phyloP scores from a whole-genome alignment of 2,113 vertebrate species.

The Micronycteris hirsuta region DNA sequence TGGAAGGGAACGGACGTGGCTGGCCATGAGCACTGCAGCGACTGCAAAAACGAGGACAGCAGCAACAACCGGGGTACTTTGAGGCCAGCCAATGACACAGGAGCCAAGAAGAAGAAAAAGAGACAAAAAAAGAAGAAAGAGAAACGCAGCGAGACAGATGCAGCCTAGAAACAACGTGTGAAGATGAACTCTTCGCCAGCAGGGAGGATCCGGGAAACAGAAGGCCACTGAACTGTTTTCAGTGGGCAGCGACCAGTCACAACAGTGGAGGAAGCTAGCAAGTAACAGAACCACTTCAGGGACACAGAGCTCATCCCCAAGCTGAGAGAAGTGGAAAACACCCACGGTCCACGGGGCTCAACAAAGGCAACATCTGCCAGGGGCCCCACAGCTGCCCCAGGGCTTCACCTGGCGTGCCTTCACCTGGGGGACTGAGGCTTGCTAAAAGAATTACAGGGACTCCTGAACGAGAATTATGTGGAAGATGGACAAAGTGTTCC shows the following conservation, averaged over 20 bases:
- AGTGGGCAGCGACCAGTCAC: slow-evolving; percentile 95
- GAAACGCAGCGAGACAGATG: slow-evolving; percentile 88
- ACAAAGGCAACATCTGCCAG: not conserved
- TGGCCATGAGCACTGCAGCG: not conserved
- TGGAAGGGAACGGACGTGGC: not conserved
- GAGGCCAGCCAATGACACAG: slow-evolving; percentile 89
- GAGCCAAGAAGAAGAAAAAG: slow-evolving; percentile 98
- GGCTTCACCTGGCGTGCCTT: not conserved
- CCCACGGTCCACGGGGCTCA: not conserved
- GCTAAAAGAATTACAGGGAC: not conserved
- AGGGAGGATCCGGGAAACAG: slow-evolving; percentile 98
- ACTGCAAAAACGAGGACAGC: not conserved
- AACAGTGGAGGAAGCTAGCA: slow-evolving; percentile 97
- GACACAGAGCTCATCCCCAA: slow-evolving; percentile 97
- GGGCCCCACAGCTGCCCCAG: not conserved
- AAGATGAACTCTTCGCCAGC: slow-evolving; percentile 97
- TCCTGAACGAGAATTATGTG: not conserved
- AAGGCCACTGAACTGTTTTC: slow-evolving; percentile 98
- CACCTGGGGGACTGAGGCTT: not conserved
- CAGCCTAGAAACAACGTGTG: slow-evolving; percentile 85
- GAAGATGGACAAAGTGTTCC: not conserved
- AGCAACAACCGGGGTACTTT: slow-evolving; percentile 77
- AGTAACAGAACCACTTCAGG: slow-evolving; percentile 99
- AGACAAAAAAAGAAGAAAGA: slow-evolving; percentile 92
- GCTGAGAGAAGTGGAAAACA: slow-evolving; percentile 77